Conservation (phyloP, 2,797 vertebrate species). For the Hippoglossus hippoglossus region DNA sequence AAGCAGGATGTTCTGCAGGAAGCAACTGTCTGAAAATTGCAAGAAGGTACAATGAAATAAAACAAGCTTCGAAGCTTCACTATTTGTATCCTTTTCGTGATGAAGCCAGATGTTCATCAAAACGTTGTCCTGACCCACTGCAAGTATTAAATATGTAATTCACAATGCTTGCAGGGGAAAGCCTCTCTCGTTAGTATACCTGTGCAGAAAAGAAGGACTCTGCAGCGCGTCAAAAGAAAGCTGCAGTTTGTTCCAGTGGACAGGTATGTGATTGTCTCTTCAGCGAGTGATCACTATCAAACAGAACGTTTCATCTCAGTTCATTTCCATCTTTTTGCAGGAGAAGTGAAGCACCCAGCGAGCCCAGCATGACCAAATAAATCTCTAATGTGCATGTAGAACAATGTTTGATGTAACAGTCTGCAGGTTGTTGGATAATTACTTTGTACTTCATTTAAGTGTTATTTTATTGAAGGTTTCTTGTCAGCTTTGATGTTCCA, state of each 20-base stretch:
- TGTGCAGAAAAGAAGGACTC: constrained; percentile 5
- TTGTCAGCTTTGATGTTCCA: neutral
- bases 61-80: fast-evolving
- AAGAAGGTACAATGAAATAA: constrained; percentile 68
- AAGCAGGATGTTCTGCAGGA: constrained; percentile 53
- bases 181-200: neutral
- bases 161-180: constrained; percentile 50
- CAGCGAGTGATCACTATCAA: neutral
- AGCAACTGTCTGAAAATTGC: constrained; percentile 25
- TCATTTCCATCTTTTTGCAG: constrained; percentile 54
- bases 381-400: neutral
- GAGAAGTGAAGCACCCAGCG: neutral
- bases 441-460: neutral
- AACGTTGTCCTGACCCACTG: neutral
- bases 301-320: neutral
- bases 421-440: neutral
- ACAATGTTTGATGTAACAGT: neutral
- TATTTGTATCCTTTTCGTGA: neutral
- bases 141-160: constrained; percentile 10
- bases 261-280: constrained; percentile 41
- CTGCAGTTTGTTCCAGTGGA: constrained; percentile 72
- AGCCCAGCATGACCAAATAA: neutral
- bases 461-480: neutral
- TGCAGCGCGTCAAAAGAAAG: constrained; percentile 71
- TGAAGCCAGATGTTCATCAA: neutral